Evolutionary conservation across 2,797 vertebrate species (phyloP), one percentile per base, ranked within the genome.

Genomic region (Psittacula derbiana): DNA sequence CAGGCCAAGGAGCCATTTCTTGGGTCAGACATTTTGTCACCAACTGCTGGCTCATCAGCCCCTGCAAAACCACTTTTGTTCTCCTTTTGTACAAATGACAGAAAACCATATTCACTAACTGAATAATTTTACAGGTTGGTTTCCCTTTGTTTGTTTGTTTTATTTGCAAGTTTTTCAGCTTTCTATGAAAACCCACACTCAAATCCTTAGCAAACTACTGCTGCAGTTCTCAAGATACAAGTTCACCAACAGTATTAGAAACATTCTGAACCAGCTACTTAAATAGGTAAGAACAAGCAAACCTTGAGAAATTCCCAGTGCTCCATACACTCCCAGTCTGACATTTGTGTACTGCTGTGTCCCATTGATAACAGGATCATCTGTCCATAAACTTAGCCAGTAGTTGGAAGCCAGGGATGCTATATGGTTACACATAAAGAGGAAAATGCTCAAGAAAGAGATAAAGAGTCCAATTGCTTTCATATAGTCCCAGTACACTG

Each of bases 381-480:
- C 99, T 0, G 99, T 99, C 99, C 99, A 99, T 66, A 99, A 96
- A 90, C 99, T 99, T 17, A 99, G 98, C 99, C 99, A 99, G 93
- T 99, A 99, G 98, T 99, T 99, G 74, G 99, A 99, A 76, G 98
- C 96, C 73, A 99, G 91, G 4, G 99, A 97, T 6, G 99, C 95
- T 12, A 98, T 27, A 27, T 99, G 98, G 94, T 99, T 98, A 65
- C 97, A 96, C 12, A 99, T 24, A 83, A 99, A 99, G 27, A 99
- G 98, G 94, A 99, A 92, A 91, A 99, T 84, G 90, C 99, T 99
- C 91, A 99, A 90, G 78, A 97, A 97, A 92, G 98, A 98, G 69
- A 99, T 96, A 17, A 94, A 94, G 31, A 99, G 92, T 2, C 99
- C 99, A 3, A 99, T 99, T 53, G 99, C 99, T 87, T 98, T 99